A percentile compares a stretch with the other conserved stretches of the same genome.
Conservation (phyloP, 2,113 vertebrate species). For the Syrrhaptes paradoxus region DNA sequence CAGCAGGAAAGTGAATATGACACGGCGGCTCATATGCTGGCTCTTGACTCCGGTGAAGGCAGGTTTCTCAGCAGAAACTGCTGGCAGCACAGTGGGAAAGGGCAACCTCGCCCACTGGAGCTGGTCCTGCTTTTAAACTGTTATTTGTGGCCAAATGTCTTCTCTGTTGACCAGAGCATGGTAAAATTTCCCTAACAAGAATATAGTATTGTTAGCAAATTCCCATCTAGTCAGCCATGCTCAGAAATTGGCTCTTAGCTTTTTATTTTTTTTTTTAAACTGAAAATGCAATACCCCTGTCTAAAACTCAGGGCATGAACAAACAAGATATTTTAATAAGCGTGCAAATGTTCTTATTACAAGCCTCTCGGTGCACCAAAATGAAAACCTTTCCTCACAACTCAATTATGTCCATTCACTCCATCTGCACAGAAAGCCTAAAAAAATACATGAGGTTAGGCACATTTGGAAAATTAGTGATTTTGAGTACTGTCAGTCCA, state of each 20-base stretch:
- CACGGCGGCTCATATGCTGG: not conserved
- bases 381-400: not conserved
- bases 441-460: constrained; percentile 8
- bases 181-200: constrained; percentile 36
- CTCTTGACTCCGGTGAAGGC: not conserved
- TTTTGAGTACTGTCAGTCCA: not conserved
- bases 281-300: not conserved
- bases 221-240: not conserved
- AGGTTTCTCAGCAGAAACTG: not conserved
- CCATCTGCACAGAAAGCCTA: not conserved
- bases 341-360: constrained; percentile 32
- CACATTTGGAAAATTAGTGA: not conserved
- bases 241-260: constrained; percentile 46
- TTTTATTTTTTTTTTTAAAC: not conserved
- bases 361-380: not conserved
- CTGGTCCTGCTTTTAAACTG: not conserved
- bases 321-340: constrained; percentile 60
- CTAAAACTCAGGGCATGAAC: not conserved
- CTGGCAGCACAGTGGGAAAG: not conserved
- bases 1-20: not conserved
- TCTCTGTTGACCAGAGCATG: not conserved
- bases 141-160: not conserved
- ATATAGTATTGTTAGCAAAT: constrained; percentile 16
- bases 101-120: not conserved
- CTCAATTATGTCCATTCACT: constrained; percentile 46